phyloP scores from a whole-genome alignment of 2,888 invertebrate genomes.

The Ceramica pisi region DNA sequence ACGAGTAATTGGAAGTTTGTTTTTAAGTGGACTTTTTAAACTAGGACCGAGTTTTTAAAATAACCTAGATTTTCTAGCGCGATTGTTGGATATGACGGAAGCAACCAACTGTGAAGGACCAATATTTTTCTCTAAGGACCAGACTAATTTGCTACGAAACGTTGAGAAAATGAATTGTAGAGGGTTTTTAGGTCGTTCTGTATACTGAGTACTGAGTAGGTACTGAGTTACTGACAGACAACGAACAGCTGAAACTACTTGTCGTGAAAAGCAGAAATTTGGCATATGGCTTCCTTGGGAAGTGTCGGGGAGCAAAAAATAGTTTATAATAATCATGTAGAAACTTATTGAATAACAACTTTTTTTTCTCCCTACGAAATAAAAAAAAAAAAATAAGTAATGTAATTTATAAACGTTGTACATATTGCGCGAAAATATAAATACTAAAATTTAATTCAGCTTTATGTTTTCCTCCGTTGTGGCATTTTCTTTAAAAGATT shows the following conservation, averaged over 20 bases:
- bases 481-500: conserved; percentile 1
- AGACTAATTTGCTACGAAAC: conserved; percentile 15
- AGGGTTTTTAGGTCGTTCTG: neutral
- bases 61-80: conserved; percentile 46
- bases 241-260: no score
- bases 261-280: no score
- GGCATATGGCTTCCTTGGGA: no score
- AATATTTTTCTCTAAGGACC: conserved; percentile 16
- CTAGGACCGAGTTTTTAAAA: conserved; percentile 43
- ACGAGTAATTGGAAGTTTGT: conserved; percentile 58
- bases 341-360: neutral
- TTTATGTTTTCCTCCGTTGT: neutral
- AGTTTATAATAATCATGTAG: neutral
- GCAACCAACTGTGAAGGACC: conserved; percentile 22
- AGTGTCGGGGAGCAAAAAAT: no score
- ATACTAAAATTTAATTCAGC: neutral
- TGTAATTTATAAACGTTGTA: neutral
- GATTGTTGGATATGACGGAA: conserved; percentile 28
- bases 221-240: no score
- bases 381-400: no score
- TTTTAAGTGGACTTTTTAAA: conserved; percentile 55
- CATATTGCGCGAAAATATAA: neutral
- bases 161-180: neutral
- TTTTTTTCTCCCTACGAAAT: no score
- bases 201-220: no score